These are phyloP conservation scores for Eupristina koningsbergeri DNA, from an alignment of 1,140 invertebrate species.

Conservation along the genomic window DNA sequence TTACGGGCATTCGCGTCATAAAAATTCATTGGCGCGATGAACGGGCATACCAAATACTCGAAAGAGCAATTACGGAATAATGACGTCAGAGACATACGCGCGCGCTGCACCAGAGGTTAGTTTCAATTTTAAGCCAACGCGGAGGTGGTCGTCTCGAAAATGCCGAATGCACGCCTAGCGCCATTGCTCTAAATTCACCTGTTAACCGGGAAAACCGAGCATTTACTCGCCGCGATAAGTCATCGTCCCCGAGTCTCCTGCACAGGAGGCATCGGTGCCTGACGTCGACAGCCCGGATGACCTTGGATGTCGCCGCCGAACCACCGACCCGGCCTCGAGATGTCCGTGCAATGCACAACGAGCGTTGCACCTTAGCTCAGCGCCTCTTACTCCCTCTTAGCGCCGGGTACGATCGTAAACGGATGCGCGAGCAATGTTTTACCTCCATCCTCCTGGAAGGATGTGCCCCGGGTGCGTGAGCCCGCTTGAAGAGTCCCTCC, in stretches of 20 bases:
- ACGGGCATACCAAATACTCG: not conserved
- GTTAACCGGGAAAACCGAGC: not conserved
- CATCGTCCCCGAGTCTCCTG: slow-evolving; percentile 57
- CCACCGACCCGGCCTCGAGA: not conserved
- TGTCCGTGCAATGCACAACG: slow-evolving; percentile 70
- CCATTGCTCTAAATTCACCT: not conserved
- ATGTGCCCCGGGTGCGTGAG: no score
- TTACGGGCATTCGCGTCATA: not conserved
- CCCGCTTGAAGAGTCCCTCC: no score
- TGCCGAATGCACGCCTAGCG: not conserved
- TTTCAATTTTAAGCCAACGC: not conserved
- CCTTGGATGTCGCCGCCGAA: slow-evolving; percentile 68
- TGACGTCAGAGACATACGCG: not conserved
- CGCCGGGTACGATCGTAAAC: not conserved
- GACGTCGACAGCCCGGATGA: slow-evolving; percentile 73
- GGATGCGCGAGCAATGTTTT: no score
- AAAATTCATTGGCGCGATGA: not conserved
- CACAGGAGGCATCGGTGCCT: slow-evolving; percentile 74
- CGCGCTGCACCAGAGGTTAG: no score
- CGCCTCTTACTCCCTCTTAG: not conserved
- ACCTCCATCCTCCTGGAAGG: no score
- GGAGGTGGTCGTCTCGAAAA: not conserved
- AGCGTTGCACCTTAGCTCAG: slow-evolving; percentile 70
- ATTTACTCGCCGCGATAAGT: not conserved
- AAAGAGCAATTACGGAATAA: not conserved